These are phyloP conservation scores for Lophochroa leadbeateri DNA, from an alignment of 2,113 vertebrate species.

Conservation along the genomic window DNA sequence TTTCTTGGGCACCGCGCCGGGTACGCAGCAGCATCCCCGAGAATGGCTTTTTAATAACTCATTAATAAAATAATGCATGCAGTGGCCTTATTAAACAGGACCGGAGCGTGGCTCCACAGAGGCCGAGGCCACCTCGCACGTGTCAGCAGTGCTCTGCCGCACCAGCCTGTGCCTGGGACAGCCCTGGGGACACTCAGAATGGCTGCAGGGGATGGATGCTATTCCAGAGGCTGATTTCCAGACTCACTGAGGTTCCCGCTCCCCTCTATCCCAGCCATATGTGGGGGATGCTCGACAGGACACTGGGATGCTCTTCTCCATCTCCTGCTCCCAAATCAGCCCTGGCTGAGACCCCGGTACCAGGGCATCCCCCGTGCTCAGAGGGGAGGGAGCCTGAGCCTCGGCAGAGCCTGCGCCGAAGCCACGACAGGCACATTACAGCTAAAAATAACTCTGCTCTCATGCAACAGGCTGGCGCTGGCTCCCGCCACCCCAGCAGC, in stretches of 20 bases:
- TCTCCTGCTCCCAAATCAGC: not conserved
- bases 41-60: slow-evolving; percentile 51
- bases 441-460: slow-evolving; percentile 48
- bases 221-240: not conserved
- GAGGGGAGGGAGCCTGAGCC: not conserved
- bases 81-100: slow-evolving; percentile 19
- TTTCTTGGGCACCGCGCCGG: not conserved
- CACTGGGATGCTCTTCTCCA: not conserved
- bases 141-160: not conserved
- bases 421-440: not conserved
- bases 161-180: not conserved
- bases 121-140: not conserved
- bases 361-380: not conserved
- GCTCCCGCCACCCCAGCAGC: not conserved
- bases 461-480: slow-evolving; percentile 26
- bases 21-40: not conserved
- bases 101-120: not conserved
- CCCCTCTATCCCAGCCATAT: not conserved
- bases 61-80: slow-evolving; percentile 45
- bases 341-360: rapidly evolving
- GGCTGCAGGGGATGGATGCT: not conserved
- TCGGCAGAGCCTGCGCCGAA: not conserved
- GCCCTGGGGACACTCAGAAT: not conserved
- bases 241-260: not conserved
- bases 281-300: not conserved